phyloP scores from a whole-genome alignment of 2,888 invertebrate species.

The Brassicogethes aeneus region DNA sequence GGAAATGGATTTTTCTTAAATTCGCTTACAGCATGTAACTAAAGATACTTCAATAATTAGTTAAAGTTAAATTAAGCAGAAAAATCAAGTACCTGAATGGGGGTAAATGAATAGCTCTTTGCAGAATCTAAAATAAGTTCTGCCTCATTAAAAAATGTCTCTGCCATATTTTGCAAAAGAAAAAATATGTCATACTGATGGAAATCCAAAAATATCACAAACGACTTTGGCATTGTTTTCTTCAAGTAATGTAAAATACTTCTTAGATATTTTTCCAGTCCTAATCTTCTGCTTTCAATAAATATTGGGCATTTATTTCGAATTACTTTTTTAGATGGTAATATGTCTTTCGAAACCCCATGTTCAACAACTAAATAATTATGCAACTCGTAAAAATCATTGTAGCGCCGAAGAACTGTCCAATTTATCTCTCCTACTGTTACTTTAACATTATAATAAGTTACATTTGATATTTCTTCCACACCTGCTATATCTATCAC shows the following conservation, averaged over 20 bases:
- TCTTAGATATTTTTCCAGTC: slow-evolving; percentile 72
- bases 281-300: slow-evolving; percentile 71
- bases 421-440: slow-evolving; percentile 66
- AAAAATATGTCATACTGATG: slow-evolving; percentile 86
- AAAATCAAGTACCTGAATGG: slow-evolving; percentile 71
- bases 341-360: slow-evolving; percentile 71
- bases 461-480: slow-evolving; percentile 56
- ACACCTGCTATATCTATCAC: slow-evolving; percentile 56
- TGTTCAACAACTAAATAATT: slow-evolving; percentile 72
- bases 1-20: slow-evolving; percentile 82
- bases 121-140: slow-evolving; percentile 55
- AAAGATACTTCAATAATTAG: slow-evolving; percentile 32
- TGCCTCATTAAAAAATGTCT: slow-evolving; percentile 66
- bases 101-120: slow-evolving; percentile 58
- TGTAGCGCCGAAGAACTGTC: slow-evolving; percentile 81
- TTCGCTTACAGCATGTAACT: slow-evolving; percentile 86
- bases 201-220: slow-evolving; percentile 81
- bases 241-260: slow-evolving; percentile 67
- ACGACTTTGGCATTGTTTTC: slow-evolving; percentile 67
- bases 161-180: slow-evolving; percentile 73
- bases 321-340: slow-evolving; percentile 90
- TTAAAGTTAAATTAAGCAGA: too few species aligned
- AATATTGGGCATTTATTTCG: slow-evolving; percentile 85
- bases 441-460: slow-evolving; percentile 64
- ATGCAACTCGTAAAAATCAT: slow-evolving; percentile 82